phyloP scores from a whole-genome alignment of 2,888 invertebrate genomes.

The Apodemia zela region DNA sequence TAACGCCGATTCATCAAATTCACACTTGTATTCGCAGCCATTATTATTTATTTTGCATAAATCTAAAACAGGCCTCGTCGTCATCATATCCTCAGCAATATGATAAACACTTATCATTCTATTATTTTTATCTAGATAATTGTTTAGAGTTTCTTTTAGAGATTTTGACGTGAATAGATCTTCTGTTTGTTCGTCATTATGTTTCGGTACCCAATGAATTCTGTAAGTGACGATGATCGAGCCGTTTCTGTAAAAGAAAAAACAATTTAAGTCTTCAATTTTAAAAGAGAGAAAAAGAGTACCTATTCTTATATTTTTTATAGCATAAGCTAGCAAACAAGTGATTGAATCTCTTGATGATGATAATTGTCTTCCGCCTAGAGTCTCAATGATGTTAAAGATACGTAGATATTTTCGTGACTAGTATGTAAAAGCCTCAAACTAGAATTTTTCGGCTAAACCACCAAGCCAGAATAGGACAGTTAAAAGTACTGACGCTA shows the following conservation, averaged over 20 bases:
- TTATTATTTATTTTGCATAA: slow-evolving; percentile 83
- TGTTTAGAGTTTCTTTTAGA: slow-evolving; percentile 68
- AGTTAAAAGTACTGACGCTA: no score
- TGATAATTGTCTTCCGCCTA: no score
- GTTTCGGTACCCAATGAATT: slow-evolving; percentile 82
- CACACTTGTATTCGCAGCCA: slow-evolving; percentile 84
- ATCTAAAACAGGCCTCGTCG: slow-evolving; percentile 76
- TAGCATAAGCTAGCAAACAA: no score
- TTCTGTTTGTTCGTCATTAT: slow-evolving; percentile 56
- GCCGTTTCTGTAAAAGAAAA: slow-evolving; percentile 76
- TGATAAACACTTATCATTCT: slow-evolving; percentile 78
- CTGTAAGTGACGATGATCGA: slow-evolving; percentile 84
- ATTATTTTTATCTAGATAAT: slow-evolving; percentile 68
- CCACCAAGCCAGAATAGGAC: no score
- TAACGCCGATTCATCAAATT: slow-evolving; percentile 81
- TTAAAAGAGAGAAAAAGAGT: no score
- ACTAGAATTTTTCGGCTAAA: no score
- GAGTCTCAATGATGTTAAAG: no score
- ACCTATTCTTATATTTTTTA: no score
- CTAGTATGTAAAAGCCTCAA: no score
- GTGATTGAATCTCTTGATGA: no score
- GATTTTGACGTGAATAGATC: slow-evolving; percentile 72
- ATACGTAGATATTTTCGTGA: no score
- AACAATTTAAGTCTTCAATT: slow-evolving; percentile 5
- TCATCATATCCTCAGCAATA: slow-evolving; percentile 65